Evolutionary conservation across 1,140 invertebrate species (phyloP), one percentile per base, ranked within the genome.

Genomic region (Drosophila lacteicornis): DNA sequence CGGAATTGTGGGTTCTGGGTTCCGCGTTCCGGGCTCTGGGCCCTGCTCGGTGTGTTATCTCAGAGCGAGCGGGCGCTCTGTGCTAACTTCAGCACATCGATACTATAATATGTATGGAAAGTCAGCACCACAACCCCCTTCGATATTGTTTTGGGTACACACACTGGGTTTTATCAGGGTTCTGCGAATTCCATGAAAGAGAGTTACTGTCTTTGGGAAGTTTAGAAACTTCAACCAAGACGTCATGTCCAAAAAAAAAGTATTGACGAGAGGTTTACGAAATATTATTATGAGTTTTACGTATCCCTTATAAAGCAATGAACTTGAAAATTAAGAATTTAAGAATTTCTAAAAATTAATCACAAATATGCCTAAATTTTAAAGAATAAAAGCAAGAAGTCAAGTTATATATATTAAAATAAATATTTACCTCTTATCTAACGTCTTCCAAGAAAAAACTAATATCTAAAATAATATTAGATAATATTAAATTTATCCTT

Each of bases 81-180:
- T 76, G 69, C 75, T 75, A 79, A 87, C 79, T 71, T 59, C 68
- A 61, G 63, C 55, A 53, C 68, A 79, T 51, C 63, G 59, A 19
- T 61, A 36, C 50, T 38, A 19, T 38, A 61, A 63, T 55, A 57
- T 75, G 51, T 38, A 60, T 33, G 3, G 45, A 55, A 11, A 56
- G 25, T 22, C 68, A 47, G n/a, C 15, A n/a, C 15, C 15, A 4
- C 15, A 4, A 1, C 6, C 33, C 60, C 53, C n/a, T 60, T 36
- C n/a, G 11, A 61, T 49, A 36, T 46, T 50, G 19, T 27, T 43
- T n/a, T 15, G 42, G 12, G 36, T 53, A 56, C 53, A 56, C 19
- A 56, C 4, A 25, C 19, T 25, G 2, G 53, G 19, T n/a, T 56
- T 77, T 67, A 77, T 78, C 75, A 53, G 49, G 57, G 45, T 79